These are phyloP conservation scores for Lepus townsendii DNA, from an alignment of 2,797 vertebrate species.

Conservation along the genomic window DNA sequence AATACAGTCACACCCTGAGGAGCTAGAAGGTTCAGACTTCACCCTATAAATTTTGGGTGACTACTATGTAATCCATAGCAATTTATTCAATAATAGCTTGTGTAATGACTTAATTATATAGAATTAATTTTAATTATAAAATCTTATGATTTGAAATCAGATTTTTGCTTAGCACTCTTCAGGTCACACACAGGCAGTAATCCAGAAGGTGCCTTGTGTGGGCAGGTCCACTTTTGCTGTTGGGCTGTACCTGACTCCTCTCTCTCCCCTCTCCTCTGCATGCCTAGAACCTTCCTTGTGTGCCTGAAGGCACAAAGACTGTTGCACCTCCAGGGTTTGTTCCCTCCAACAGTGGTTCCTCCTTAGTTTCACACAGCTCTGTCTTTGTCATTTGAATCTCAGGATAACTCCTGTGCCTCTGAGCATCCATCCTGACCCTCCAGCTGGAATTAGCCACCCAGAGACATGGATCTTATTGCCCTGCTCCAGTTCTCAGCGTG, in stretches of 20 bases:
- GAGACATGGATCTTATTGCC: fast-evolving
- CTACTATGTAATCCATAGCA: too few species aligned
- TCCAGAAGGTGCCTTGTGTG: not conserved
- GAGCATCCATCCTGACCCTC: too few species aligned
- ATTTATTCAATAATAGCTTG: too few species aligned
- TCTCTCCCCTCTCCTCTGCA: not conserved
- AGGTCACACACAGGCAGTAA: not conserved
- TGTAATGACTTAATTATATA: too few species aligned
- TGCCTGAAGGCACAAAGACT: not conserved
- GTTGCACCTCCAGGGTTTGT: not conserved
- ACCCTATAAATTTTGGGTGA: not conserved
- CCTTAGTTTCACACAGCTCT: not conserved
- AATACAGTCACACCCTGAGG: not conserved
- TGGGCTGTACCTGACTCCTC: not conserved
- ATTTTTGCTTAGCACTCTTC: not conserved
- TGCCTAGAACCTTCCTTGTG: not conserved
- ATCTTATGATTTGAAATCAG: not conserved
- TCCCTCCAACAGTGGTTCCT: not conserved
- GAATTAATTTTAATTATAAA: too few species aligned
- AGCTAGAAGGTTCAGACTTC: not conserved
- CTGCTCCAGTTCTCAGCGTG: not conserved
- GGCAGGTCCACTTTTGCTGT: fast-evolving
- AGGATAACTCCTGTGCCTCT: not conserved
- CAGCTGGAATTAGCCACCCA: not conserved
- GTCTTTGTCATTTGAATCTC: not conserved